Evolutionary conservation across 2,797 vertebrate genomes (phyloP).

Genomic region (Hoplostethus mediterraneus): DNA sequence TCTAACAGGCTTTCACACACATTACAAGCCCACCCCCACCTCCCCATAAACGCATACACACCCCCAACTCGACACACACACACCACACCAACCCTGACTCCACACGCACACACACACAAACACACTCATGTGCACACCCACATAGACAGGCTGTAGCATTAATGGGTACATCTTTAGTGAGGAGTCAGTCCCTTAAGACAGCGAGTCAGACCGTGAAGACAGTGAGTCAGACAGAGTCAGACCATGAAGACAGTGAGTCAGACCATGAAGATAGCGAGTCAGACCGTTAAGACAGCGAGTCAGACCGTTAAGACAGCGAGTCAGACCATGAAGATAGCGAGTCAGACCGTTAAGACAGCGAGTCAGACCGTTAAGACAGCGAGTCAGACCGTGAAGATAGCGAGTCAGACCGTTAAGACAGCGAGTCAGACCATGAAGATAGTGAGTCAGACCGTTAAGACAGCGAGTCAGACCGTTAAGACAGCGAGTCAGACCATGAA

Average conservation of each 20-base stretch:
- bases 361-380: too few species aligned
- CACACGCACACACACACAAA: not conserved
- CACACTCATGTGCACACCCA: not conserved
- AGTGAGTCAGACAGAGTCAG: not conserved
- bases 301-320: not conserved
- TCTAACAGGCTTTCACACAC: conserved; percentile 2
- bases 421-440: too few species aligned
- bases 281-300: not conserved
- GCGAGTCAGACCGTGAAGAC: not conserved
- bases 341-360: not conserved
- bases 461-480: too few species aligned
- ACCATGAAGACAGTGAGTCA: not conserved
- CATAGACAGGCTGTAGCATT: conserved; percentile 12
- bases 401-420: too few species aligned
- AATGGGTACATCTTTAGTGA: conserved; percentile 15
- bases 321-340: not conserved
- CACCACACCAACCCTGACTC: not conserved
- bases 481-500: too few species aligned
- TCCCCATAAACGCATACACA: conserved; percentile 10
- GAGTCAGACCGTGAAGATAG: too few species aligned
- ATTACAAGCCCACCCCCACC: conserved; percentile 14
- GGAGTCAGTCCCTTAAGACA: conserved; percentile 2
- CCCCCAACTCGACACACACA: not conserved
- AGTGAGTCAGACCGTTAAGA: too few species aligned
- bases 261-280: too few species aligned